Conservation (phyloP, 2,113 vertebrate species). For the Triplophysa rosa region DNA sequence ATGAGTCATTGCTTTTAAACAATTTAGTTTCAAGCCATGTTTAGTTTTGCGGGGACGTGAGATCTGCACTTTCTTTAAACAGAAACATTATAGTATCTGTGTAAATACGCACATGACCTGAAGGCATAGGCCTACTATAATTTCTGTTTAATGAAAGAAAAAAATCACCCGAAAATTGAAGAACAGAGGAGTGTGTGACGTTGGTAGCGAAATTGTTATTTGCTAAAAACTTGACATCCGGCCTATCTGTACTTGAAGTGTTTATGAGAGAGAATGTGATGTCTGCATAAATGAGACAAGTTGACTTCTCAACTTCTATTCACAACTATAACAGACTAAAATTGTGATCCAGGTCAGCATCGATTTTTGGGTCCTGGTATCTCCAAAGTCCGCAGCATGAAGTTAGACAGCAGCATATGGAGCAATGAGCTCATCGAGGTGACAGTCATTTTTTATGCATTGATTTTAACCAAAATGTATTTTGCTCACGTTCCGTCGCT, state of each 20-base stretch:
- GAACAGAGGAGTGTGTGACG: too few relatives aligned
- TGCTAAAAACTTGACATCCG: too few relatives aligned
- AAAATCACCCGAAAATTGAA: too few relatives aligned
- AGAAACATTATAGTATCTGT: neutral
- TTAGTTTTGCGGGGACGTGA: neutral
- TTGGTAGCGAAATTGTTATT: too few relatives aligned
- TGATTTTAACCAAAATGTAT: neutral
- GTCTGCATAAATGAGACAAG: too few relatives aligned
- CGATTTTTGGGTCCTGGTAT: slow-evolving; percentile 87
- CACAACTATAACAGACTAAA: neutral
- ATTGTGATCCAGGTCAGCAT: slow-evolving; percentile 81
- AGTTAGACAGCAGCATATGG: slow-evolving; percentile 95
- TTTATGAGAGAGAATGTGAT: too few relatives aligned
- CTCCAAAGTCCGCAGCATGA: slow-evolving; percentile 92
- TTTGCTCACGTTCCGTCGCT: neutral
- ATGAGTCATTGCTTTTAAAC: neutral
- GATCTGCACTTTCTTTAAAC: neutral
- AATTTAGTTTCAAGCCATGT: neutral
- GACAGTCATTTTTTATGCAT: neutral
- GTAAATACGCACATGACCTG: neutral
- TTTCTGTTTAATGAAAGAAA: neutral
- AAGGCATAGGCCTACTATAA: neutral
- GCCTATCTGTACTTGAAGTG: too few relatives aligned
- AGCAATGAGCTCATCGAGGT: slow-evolving; percentile 97
- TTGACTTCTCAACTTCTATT: too few relatives aligned